A percentile compares a stretch with the other conserved stretches of the same genome.
These are phyloP conservation scores for Mystacides longicornis DNA, from an alignment of 2,888 invertebrate species.

Conservation along the genomic window DNA sequence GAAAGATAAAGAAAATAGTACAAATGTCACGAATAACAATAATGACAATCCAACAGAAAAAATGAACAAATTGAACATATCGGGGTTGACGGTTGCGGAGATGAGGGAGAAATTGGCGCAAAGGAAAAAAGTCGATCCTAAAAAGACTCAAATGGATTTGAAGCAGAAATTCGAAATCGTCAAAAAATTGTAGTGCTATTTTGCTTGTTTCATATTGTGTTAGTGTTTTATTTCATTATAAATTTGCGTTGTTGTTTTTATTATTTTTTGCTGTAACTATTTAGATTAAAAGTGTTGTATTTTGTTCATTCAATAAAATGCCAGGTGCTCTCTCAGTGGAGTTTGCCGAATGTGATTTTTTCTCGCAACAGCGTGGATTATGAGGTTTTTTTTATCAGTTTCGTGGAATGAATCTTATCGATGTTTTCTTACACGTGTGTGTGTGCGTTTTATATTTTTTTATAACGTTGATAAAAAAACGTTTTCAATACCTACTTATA, in stretches of 20 bases:
- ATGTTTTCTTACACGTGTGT: too few relatives aligned
- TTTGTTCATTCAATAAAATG: too few relatives aligned
- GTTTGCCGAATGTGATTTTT: too few relatives aligned
- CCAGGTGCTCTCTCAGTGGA: too few relatives aligned
- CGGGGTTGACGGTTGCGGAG: constrained; percentile 87
- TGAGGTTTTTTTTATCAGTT: too few relatives aligned
- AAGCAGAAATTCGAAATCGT: constrained; percentile 91
- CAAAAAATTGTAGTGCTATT: constrained; percentile 73
- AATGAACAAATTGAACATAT: constrained; percentile 56
- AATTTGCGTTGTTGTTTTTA: not conserved
- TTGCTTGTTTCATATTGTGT: too few relatives aligned
- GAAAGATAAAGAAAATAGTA: not conserved
- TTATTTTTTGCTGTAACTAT: not conserved
- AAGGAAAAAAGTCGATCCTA: constrained; percentile 84
- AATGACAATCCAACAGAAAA: constrained; percentile 7
- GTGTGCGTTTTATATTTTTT: too few relatives aligned
- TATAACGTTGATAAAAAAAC: too few relatives aligned
- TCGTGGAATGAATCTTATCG: too few relatives aligned
- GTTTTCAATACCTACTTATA: too few relatives aligned
- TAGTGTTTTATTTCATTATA: not conserved
- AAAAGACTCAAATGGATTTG: constrained; percentile 83
- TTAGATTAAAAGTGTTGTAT: too few relatives aligned
- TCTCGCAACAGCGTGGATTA: too few relatives aligned
- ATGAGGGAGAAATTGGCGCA: constrained; percentile 78
- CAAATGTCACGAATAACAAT: not conserved